Base-by-base conservation (phyloP, 2,888 invertebrate species). In the Acleris literana region DNA sequence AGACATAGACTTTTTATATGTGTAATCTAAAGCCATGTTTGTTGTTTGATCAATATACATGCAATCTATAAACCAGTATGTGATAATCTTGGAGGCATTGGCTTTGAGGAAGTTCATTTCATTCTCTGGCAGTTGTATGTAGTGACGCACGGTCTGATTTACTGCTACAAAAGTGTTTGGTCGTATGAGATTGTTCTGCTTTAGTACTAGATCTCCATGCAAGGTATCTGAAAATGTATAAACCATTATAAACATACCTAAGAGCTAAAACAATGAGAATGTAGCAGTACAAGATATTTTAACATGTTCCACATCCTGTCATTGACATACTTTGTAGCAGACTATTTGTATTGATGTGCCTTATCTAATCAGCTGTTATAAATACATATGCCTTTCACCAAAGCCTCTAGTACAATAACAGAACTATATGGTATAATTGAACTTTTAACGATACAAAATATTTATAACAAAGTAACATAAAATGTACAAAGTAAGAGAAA, bases 21-120 rank as follows among this genome's bases (percentile, higher is more conserved):
- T 95, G 74, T 94, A 94, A 59, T 89, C 85, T 70, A 96, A 94
- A 11, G 91, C 86, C 52, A 94, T 94, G 76, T 95, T 94, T 61
- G 91, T 87, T 0, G 95, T 94, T 69, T 94, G 88, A 46, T 95
- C 96, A 60, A 95, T 92, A 76, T 95, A 95, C 60, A 92, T 86
- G 78, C 97, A 97, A 83, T 97, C 96, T 68, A 96, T 93, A 77
- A 96, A 97, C 97, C 97, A 97, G 82, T 94, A 96, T 0, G 96
- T 95, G 29, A 93, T 83, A 16, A 96, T 87, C 6, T 82, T 79
- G 1, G 92, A 93, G 0, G 93, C 81, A 70, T 92, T 93, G 11
- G 76, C 70, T 63, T 81, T 78, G 22, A 97, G 81, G 81, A 93
- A 96, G 59, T 93, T 84, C 44, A 90, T 76, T 82, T 97, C 97